Evolutionary conservation across 2,113 vertebrate genomes (phyloP).

Genomic region (Prionailurus viverrinus): DNA sequence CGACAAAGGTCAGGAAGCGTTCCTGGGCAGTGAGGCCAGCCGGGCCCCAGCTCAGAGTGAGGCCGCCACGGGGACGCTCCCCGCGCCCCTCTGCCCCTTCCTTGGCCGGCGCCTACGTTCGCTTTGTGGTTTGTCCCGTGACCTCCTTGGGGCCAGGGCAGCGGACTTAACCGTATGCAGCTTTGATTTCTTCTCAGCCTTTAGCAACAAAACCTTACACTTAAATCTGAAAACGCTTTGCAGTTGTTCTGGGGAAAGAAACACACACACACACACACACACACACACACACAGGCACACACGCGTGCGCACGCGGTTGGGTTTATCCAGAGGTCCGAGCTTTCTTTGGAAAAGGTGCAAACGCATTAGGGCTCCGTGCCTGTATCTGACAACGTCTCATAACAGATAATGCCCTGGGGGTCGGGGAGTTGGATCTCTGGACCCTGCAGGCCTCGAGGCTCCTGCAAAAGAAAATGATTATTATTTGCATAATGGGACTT

Average conservation of each 20-base stretch:
- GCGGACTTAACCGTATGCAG: fast-evolving
- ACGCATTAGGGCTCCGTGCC: not conserved
- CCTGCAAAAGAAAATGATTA: conserved; percentile 39
- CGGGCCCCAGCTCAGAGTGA: not conserved
- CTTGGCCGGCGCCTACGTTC: fast-evolving
- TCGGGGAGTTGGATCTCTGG: fast-evolving
- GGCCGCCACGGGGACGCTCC: not conserved
- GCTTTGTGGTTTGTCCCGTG: fast-evolving
- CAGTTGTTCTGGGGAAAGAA: not conserved
- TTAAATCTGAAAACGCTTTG: not conserved
- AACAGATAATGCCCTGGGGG: not conserved
- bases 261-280: too few relatives aligned
- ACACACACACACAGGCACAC: fast-evolving
- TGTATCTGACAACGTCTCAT: not conserved
- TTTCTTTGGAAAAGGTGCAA: not conserved
- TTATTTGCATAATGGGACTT: conserved; percentile 62
- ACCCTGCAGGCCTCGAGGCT: fast-evolving
- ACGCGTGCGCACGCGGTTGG: fast-evolving
- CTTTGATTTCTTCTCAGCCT: not conserved
- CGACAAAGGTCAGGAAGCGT: not conserved
- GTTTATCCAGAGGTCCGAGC: not conserved
- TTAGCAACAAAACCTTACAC: not conserved
- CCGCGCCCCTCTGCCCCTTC: fast-evolving
- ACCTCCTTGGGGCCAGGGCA: fast-evolving
- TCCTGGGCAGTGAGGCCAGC: not conserved